Evolutionary conservation across 2,888 invertebrate species (phyloP).

Genomic region (Plebejus argus): DNA sequence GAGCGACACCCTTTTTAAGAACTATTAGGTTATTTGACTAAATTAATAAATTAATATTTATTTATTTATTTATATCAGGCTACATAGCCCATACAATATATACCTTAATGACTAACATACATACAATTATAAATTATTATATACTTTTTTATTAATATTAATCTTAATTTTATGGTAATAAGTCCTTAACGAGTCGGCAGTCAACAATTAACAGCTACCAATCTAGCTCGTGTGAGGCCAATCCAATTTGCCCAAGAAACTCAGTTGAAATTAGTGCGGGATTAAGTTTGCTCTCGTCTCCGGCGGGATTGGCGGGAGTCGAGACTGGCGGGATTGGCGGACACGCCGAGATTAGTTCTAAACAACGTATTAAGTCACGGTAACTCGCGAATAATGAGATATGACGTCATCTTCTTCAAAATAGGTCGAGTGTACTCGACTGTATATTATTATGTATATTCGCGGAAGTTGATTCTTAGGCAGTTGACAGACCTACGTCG

Average conservation of each 20-base stretch:
- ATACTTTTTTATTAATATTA: too few species aligned
- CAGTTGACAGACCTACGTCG: too few species aligned
- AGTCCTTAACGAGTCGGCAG: background rate
- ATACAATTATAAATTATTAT: too few species aligned
- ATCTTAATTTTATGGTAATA: background rate
- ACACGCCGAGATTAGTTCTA: conserved; percentile 59
- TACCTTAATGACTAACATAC: too few species aligned
- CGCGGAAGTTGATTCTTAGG: too few species aligned
- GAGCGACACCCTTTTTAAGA: too few species aligned
- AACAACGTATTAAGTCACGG: conserved; percentile 53
- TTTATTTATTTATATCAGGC: too few species aligned
- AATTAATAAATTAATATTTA: too few species aligned
- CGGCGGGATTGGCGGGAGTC: conserved; percentile 53
- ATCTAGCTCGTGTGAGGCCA: conserved; percentile 23
- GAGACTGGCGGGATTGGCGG: conserved; percentile 51
- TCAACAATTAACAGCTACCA: conserved; percentile 10
- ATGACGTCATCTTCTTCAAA: background rate
- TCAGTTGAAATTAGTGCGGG: conserved; percentile 57
- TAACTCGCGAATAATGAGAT: background rate
- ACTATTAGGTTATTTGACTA: too few species aligned
- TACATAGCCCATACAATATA: too few species aligned
- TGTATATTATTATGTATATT: too few species aligned
- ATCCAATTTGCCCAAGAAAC: conserved; percentile 55
- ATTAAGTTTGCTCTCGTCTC: conserved; percentile 54
- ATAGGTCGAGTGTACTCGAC: background rate